phyloP scores from a whole-genome alignment of 2,797 vertebrate genomes.

The Xiphorhynchus erythropygius region DNA sequence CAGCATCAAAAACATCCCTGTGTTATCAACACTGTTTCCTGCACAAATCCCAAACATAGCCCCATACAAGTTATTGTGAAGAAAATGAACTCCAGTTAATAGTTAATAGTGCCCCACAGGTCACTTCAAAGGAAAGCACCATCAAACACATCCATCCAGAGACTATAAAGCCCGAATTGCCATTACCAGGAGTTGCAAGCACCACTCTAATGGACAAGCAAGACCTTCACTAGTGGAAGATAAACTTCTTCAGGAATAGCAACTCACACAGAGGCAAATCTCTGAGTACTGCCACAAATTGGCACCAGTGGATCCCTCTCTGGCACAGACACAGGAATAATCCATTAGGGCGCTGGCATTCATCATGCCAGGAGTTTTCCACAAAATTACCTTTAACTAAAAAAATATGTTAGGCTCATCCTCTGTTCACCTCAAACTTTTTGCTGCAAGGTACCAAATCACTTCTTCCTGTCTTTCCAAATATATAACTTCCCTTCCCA shows the following conservation, averaged over 20 bases:
- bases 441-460: not conserved
- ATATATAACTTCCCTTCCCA: not conserved
- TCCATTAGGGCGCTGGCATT: not conserved
- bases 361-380: not conserved
- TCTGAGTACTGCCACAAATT: not conserved
- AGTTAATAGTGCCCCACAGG: not conserved
- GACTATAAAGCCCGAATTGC: not conserved
- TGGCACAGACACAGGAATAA: not conserved
- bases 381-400: not conserved
- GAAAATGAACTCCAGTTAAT: not conserved
- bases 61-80: rapidly evolving
- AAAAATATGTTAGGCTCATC: not conserved
- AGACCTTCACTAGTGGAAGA: not conserved
- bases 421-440: not conserved
- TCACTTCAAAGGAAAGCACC: not conserved
- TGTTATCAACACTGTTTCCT: not conserved
- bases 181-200: not conserved
- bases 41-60: not conserved
- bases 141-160: not conserved
- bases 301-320: not conserved
- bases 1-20: not conserved
- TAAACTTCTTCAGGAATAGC: not conserved
- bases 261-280: not conserved
- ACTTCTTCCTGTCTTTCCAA: not conserved
- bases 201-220: rapidly evolving